Evolutionary conservation across 2,888 invertebrate species (phyloP).

Genomic region (Epinotia ramella): DNA sequence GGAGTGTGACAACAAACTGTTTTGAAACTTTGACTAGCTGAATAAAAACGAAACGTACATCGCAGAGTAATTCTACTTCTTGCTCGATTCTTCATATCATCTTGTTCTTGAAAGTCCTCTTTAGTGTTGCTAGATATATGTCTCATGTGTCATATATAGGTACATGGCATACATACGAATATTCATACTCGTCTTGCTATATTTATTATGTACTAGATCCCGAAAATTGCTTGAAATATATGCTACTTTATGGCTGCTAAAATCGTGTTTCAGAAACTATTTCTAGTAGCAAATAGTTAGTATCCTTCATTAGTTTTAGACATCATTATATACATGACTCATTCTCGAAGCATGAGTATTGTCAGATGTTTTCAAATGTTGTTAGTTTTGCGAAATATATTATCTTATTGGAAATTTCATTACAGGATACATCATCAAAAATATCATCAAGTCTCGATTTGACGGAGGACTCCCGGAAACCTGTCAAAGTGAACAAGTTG

Average conservation of each 20-base stretch:
- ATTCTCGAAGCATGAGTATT: constrained; percentile 46
- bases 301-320: constrained; percentile 41
- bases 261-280: constrained; percentile 1
- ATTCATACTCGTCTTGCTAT: background rate
- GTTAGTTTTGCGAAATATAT: background rate
- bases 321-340: constrained; percentile 27
- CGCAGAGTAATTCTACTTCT: constrained; percentile 9
- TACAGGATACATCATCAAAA: constrained; percentile 85
- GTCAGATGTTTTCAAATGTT: constrained; percentile 1
- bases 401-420: constrained; percentile 47
- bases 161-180: background rate
- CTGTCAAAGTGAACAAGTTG: constrained; percentile 88
- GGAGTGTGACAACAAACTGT: background rate
- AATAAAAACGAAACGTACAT: constrained; percentile 7
- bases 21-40: constrained; percentile 27
- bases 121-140: background rate
- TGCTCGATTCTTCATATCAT: constrained; percentile 17
- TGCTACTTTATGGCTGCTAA: constrained; percentile 10
- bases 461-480: constrained; percentile 83
- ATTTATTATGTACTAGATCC: constrained; percentile 16
- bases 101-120: constrained; percentile 5
- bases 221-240: constrained; percentile 6
- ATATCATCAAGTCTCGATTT: constrained; percentile 86
- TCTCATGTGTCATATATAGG: constrained; percentile 9
- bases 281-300: constrained; percentile 23